Conservation (phyloP, 2,797 vertebrate species). For the Pyrocephalus nanus region DNA sequence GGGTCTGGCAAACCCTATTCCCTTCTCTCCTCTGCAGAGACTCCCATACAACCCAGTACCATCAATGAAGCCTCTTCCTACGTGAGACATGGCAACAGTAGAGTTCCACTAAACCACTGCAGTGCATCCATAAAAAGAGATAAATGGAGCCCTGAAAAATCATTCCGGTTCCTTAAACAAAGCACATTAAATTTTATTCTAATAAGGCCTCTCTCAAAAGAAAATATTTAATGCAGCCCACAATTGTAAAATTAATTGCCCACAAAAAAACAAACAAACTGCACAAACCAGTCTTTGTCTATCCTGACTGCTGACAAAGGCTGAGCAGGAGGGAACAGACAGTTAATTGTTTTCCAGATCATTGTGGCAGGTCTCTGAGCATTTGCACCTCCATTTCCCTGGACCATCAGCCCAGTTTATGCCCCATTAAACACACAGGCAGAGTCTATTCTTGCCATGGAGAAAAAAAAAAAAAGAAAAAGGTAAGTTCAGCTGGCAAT, state of each 20-base stretch:
- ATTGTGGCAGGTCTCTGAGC: not conserved
- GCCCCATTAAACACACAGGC: not conserved
- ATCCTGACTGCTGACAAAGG: not conserved
- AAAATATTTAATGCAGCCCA: not conserved
- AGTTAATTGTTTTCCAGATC: conserved; percentile 23
- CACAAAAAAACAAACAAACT: conserved; percentile 5
- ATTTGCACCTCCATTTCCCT: not conserved
- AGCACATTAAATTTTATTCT: not conserved
- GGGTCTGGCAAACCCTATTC: not conserved
- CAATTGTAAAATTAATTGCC: conserved; percentile 14
- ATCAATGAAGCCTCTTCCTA: not conserved
- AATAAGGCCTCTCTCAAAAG: not conserved
- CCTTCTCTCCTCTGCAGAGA: not conserved
- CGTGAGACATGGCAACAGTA: rapidly evolving
- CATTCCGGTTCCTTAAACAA: not conserved
- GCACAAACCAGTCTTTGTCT: not conserved
- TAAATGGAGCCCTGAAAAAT: not conserved
- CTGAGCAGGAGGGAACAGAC: not conserved
- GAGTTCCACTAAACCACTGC: not conserved
- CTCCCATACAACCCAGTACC: not conserved
- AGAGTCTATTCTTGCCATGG: not conserved
- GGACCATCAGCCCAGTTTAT: not conserved
- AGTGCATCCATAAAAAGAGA: not conserved
- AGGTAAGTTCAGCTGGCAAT: not conserved
- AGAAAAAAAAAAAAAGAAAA: not conserved